A percentile compares a stretch with the other conserved stretches of the same genome.
Evolutionary conservation across 2,888 invertebrate species (phyloP).

Genomic region (Acronicta aceris): DNA sequence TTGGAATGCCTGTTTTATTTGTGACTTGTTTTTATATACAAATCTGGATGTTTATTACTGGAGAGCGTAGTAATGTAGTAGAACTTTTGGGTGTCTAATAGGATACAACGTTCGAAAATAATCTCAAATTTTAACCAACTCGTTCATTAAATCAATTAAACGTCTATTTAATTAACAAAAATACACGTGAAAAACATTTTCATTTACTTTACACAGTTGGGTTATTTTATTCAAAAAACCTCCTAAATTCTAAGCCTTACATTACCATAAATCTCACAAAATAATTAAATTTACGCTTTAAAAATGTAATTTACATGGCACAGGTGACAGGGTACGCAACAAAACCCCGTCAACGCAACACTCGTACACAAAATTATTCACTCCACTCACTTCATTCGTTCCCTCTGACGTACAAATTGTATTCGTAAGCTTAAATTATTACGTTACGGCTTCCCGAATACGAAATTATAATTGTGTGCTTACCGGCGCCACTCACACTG

Average conservation of each 20-base stretch:
- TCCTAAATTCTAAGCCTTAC: conserved; percentile 12
- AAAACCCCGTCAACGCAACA: conserved; percentile 64
- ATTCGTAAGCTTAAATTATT: conserved; percentile 81
- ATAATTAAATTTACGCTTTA: conserved; percentile 55
- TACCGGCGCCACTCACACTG: conserved; percentile 44
- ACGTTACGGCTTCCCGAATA: conserved; percentile 67
- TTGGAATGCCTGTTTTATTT: background rate
- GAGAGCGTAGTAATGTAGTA: background rate
- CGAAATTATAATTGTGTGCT: conserved; percentile 72
- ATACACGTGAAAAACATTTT: no score
- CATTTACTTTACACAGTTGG: background rate
- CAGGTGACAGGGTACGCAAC: conserved; percentile 56
- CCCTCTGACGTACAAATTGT: conserved; percentile 79
- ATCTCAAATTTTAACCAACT: no score
- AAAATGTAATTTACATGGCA: conserved; percentile 55
- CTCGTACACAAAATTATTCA: conserved; percentile 75
- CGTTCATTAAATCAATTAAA: no score
- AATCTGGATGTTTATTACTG: background rate
- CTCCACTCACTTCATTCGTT: conserved; percentile 76
- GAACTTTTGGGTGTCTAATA: no score
- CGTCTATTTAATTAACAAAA: no score
- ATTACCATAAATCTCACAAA: conserved; percentile 45
- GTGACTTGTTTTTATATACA: no score
- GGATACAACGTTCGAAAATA: no score
- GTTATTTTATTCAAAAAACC: background rate